Evolutionary conservation across 2,113 vertebrate species (phyloP), one percentile per base, ranked within the genome.

Genomic region (Patagioenas fasciata): DNA sequence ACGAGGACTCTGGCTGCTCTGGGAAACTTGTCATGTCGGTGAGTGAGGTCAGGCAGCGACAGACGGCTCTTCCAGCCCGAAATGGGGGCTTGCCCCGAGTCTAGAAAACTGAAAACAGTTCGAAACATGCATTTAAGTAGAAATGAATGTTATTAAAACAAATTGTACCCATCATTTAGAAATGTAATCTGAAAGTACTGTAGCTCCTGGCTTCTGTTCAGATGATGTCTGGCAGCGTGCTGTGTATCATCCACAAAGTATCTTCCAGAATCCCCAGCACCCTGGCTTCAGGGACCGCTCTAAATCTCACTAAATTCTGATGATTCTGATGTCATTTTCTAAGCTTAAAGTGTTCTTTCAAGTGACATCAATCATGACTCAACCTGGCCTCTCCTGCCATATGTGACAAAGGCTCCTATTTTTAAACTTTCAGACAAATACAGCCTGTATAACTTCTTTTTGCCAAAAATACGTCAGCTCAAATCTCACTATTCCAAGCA

Each of bases 311-410:
- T 85, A 77, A 70, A 88, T 94, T 95, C 88, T 89, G 90, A 88
- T 92, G 80, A 89, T 94, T 97, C 95, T 96, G 91, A 96, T 96
- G 93, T 96, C 87, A 93, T 95, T 94, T 94, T 90, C 91, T 92
- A 94, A 96, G 94, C 82, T 94, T 89, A 72, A 93, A 93, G 20
- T 91, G 86, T 95, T 95, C 95, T 96, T 96, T 92, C 94, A 82
- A 92, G 65, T 96, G 95, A 92, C 96, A 97, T 97, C 93, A 93
- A 94, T 97, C 96, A 95, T 94, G 89, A 95, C 80, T 94, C 82
- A 97, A 78, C 77, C 73, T 92, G 54, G 93, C 57, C n/a, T 93
- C 60, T 89, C 86, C 51, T 88, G 71, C 95, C 60, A 61, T 80
- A 53, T 57, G 75, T 93, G 93, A 97, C 96, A 96, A 95, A 96